A percentile compares a stretch with the other conserved stretches of the same genome.
Evolutionary conservation across 2,797 vertebrate species (phyloP).

Genomic region (Hephaestus fuliginosus): DNA sequence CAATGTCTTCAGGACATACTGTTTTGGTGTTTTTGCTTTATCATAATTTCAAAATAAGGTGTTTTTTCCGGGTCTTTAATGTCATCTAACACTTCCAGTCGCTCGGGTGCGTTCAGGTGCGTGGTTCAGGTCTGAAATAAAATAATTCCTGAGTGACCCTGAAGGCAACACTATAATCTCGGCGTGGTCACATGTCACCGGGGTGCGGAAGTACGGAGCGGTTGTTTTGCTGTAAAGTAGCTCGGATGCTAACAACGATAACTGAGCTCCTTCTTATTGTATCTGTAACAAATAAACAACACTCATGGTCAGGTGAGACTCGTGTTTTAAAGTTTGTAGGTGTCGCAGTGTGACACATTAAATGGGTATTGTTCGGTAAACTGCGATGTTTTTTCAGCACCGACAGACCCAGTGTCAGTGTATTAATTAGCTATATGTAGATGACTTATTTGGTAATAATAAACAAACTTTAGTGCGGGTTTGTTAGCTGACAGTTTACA

Average conservation of each 20-base stretch:
- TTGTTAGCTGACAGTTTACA: not conserved
- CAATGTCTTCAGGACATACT: not conserved
- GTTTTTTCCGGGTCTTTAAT: not conserved
- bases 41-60: not conserved
- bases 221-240: slow-evolving; percentile 62
- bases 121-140: not conserved
- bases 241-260: not conserved
- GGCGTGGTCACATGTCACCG: slow-evolving; percentile 60
- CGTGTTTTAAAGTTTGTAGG: not conserved
- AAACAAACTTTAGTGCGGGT: not conserved
- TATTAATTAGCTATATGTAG: not conserved
- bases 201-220: slow-evolving; percentile 63
- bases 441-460: not conserved
- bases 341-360: not conserved
- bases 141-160: not conserved
- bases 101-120: not conserved
- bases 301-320: slow-evolving; percentile 83
- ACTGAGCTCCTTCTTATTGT: not conserved
- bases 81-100: not conserved
- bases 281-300: slow-evolving; percentile 18
- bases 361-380: not conserved
- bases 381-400: not conserved
- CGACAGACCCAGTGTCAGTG: not conserved
- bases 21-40: not conserved
- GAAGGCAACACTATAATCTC: slow-evolving; percentile 34